Evolutionary conservation across 2,888 invertebrate species (phyloP), one percentile per base, ranked within the genome.

Genomic region (Nebria brevicollis): DNA sequence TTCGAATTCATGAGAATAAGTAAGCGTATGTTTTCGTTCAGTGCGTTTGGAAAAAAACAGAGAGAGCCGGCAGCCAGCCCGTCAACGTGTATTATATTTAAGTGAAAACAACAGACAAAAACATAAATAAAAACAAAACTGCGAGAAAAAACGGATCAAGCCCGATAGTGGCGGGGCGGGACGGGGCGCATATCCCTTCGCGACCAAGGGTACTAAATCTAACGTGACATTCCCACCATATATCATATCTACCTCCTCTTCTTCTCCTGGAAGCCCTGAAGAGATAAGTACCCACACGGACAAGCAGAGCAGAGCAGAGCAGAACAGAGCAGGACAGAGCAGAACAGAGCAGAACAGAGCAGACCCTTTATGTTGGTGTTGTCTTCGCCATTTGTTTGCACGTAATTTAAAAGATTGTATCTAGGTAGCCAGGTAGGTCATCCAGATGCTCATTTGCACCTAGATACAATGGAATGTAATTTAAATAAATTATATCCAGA

Each of bases 301-400:
- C 34, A 34, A 34, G 6, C 54, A 20, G 20, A 20, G 20, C 20
- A 20, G 20, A 20, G 20, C 20, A 20, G 20, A 20, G 20, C 20
- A 20, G 20, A 20, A 20, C 20, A 20, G 20, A 20, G 20, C 20
- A 54, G 54, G n/a, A n/a, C 20, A 20, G 20, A 20, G 20, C 20
- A 20, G 20, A 20, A 20, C 20, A 20, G 20, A 20, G 20, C 20
- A 20, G 20, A 20, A 20, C 20, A 20, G 20, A 20, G 20, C 20
- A 54, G 54, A 8, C 54, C 70, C 70, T 70, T 70, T 70, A n/a
- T 70, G 26, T 70, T 70, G 70, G 70, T 70, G 70, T 70, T 70
- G 70, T 70, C 70, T 26, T 20, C 70, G 13, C 70, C 70, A 70
- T 70, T 70, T 70, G 70, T 70, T 70, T 70, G 70, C 25, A 70